Evolutionary conservation across 2,113 vertebrate species (phyloP).

Genomic region (Odontesthes bonariensis): DNA sequence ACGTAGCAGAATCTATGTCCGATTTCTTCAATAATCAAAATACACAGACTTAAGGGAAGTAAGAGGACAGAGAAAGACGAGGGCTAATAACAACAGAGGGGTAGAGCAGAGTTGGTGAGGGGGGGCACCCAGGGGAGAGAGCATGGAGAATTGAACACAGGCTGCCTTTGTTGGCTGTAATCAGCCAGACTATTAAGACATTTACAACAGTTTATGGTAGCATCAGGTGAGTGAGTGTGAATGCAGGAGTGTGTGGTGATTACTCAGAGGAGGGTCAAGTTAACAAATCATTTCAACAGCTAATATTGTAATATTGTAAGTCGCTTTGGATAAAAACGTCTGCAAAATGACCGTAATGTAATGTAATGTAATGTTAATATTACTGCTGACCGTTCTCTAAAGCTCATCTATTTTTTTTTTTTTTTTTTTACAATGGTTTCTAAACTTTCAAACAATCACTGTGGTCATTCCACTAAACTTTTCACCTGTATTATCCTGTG

Average conservation of each 20-base stretch:
- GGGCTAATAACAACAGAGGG: conserved; percentile 61
- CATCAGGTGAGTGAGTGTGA: conserved; percentile 65
- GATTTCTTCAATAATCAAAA: conserved; percentile 22
- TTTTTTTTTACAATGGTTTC: too few species aligned
- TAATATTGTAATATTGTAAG: too few species aligned
- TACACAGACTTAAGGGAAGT: conserved; percentile 22
- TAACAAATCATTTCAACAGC: too few species aligned
- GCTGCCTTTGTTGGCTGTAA: conserved; percentile 66
- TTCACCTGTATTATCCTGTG: too few species aligned
- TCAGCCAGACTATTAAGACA: conserved; percentile 51
- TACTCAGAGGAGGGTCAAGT: neutral
- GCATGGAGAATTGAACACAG: conserved; percentile 61
- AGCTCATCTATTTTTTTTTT: too few species aligned
- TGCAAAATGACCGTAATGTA: too few species aligned
- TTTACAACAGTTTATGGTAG: conserved; percentile 63
- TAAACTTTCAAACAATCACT: too few species aligned
- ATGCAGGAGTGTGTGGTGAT: conserved; percentile 32
- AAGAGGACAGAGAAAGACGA: conserved; percentile 53
- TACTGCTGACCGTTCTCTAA: too few species aligned
- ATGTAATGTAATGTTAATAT: too few species aligned
- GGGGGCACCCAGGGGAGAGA: conserved; percentile 46
- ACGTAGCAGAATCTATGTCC: neutral
- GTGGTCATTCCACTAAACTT: too few species aligned
- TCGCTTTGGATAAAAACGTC: too few species aligned
- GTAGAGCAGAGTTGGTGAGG: conserved; percentile 9